Percentiles rank a stretch among this genome's conserved stretches.
These are phyloP conservation scores for Drosophila mettleri DNA, from an alignment of 2,888 invertebrate species.

Conservation along the genomic window DNA sequence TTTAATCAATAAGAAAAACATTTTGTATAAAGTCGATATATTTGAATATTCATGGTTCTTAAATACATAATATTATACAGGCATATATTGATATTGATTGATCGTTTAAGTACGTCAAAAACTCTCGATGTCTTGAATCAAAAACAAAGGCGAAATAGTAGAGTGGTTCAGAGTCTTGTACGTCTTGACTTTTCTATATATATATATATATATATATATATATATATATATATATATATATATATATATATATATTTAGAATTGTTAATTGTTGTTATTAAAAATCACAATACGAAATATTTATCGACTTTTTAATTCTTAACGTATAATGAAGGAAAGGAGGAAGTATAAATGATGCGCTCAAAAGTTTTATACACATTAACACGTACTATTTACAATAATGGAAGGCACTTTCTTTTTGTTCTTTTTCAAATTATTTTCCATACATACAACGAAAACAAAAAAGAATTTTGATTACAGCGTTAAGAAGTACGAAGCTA, in stretches of 20 bases:
- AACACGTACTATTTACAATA: conserved; percentile 31
- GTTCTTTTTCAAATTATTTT: conserved; percentile 18
- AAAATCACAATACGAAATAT: conserved; percentile 19
- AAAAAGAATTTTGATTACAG: conserved; percentile 40
- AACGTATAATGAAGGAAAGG: background rate
- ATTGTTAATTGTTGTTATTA: conserved; percentile 19
- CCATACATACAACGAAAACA: conserved; percentile 32
- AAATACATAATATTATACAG: conserved; percentile 20
- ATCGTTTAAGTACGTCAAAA: conserved; percentile 19
- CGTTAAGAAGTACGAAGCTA: conserved; percentile 49
- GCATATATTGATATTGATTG: background rate
- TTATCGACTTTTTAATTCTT: conserved; percentile 27
- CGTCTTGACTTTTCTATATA: background rate
- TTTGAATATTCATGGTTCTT: conserved; percentile 17
- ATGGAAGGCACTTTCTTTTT: conserved; percentile 38
- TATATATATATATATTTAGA: conserved; percentile 14
- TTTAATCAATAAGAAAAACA: conserved; percentile 27
- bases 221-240: background rate
- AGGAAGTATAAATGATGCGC: conserved; percentile 13
- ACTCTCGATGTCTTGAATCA: background rate
- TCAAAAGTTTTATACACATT: conserved; percentile 36
- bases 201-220: background rate
- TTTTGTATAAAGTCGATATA: conserved; percentile 25
- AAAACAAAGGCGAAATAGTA: conserved; percentile 1
- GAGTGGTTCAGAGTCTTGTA: conserved; percentile 6